Base-by-base conservation (phyloP, 2,113 vertebrate genomes). In the Andinoacara biseriatus region DNA sequence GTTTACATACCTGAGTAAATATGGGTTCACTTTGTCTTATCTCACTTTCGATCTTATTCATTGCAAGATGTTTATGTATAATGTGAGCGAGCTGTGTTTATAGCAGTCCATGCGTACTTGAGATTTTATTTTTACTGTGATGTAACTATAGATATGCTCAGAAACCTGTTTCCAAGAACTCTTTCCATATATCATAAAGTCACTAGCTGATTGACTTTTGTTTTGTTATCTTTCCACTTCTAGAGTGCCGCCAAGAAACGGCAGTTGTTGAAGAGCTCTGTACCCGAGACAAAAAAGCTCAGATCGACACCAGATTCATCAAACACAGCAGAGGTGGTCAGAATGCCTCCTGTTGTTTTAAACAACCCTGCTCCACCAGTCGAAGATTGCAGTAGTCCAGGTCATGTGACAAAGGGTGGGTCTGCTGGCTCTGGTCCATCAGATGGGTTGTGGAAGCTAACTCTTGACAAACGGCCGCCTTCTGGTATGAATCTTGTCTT, bases 401-500 rank as follows among this genome's bases (percentile, higher is more conserved):
- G 10, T 33, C 72, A 1, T 22, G 38, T 46, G 20, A 15, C 62
- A 2, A 46, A 7, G 5, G 33, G 10, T n/a, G 52, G 3, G 7
- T 22, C 74, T 31, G 10, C 52, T 57, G 15, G 20, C 17, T 56
- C 76, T 11, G 56, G 35, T 61, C 15, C 80, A 26, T 14, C 81
- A 26, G 76, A 82, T 0, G 85, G 88, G 5, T 22, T 84, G 13
- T 95, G 93, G 91, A 93, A 87, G 15, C 52, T 96, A 13, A 90
- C 89, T 3, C 83, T 95, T 1, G 80, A 95, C 69, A 89, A 93
- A 74, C 46, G 80, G 2, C 91, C 91, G 0, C 89, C 91, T 74
- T 91, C 94, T 17, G 91, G 90, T 7, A 24, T 90, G 4, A 88
- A 94, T 4, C 82, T 96, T 3, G 89, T 96, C 3, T 74, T 96